Conservation (phyloP, 2,888 invertebrate species). For the Eurois occulta region DNA sequence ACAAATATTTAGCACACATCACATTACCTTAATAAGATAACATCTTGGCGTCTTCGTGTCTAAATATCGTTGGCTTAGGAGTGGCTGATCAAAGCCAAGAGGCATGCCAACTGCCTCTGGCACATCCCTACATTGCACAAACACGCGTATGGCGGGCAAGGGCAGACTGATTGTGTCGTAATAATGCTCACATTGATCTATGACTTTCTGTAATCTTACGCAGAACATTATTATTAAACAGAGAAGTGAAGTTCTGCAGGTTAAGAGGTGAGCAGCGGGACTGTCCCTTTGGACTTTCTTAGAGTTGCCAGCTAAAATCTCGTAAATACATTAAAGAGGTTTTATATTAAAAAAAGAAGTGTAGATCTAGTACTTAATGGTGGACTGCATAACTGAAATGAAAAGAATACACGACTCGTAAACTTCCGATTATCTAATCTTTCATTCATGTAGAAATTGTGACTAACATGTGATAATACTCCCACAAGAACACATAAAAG, state of each 20-base stretch:
- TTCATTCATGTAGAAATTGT: conserved; percentile 54
- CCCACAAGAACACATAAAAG: conserved; percentile 38
- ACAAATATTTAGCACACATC: conserved; percentile 65
- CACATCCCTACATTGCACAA: conserved; percentile 82
- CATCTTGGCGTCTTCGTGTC: conserved; percentile 84
- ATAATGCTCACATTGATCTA: conserved; percentile 68
- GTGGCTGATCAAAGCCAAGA: conserved; percentile 77
- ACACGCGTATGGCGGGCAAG: conserved; percentile 77
- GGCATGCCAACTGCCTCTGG: conserved; percentile 84
- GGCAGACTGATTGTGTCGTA: conserved; percentile 75
- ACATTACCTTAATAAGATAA: conserved; percentile 68
- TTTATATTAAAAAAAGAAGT: neutral
- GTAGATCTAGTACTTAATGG: neutral
- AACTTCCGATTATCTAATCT: conserved; percentile 26
- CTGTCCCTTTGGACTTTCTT: neutral
- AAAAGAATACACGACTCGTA: neutral
- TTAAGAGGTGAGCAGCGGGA: neutral
- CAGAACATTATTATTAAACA: conserved; percentile 53
- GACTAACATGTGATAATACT: conserved; percentile 34
- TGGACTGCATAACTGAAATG: neutral
- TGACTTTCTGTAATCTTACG: conserved; percentile 61
- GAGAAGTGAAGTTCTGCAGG: conserved; percentile 18
- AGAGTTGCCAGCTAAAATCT: neutral
- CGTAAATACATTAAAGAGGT: neutral
- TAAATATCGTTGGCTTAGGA: conserved; percentile 85